These are phyloP conservation scores for Ctenoplectra terminalis DNA, from an alignment of 1,140 invertebrate genomes.

Conservation along the genomic window DNA sequence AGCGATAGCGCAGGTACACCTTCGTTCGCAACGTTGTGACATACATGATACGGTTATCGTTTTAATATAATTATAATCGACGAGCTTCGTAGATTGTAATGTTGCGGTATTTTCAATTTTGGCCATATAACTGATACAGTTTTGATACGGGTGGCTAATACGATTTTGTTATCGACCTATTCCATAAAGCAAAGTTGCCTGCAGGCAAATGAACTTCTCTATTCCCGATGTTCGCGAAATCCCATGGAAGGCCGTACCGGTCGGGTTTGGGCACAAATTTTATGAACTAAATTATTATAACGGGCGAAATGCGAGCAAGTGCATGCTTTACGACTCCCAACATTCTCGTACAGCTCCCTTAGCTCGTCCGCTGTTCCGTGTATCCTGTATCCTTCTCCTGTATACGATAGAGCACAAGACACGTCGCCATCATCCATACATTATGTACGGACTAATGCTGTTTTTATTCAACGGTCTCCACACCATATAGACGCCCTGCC, in stretches of 20 bases:
- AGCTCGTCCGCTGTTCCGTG: conserved; percentile 55
- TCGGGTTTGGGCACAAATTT: conserved; percentile 66
- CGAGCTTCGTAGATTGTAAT: no score
- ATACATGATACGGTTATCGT: neutral
- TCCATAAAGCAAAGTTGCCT: conserved; percentile 39
- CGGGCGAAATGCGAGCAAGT: conserved; percentile 61
- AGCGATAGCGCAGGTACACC: no score
- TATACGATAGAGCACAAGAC: conserved; percentile 53
- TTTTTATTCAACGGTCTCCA: conserved; percentile 79
- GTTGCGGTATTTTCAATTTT: conserved; percentile 16
- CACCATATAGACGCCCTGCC: conserved; percentile 54
- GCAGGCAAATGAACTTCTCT: conserved; percentile 34
- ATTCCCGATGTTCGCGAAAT: conserved; percentile 28
- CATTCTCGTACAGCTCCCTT: conserved; percentile 73
- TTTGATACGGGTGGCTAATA: neutral
- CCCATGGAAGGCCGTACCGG: conserved; percentile 29
- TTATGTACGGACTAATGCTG: conserved; percentile 81
- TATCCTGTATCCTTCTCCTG: conserved; percentile 28
- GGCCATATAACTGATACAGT: neutral
- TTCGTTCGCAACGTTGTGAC: neutral
- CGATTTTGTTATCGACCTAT: conserved; percentile 33
- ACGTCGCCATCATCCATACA: conserved; percentile 76
- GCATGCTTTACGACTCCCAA: conserved; percentile 74
- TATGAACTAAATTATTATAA: conserved; percentile 77
- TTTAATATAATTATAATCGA: neutral